These are phyloP conservation scores for Stenchaetothrips biformis DNA, from an alignment of 2,888 invertebrate species.

Conservation along the genomic window DNA sequence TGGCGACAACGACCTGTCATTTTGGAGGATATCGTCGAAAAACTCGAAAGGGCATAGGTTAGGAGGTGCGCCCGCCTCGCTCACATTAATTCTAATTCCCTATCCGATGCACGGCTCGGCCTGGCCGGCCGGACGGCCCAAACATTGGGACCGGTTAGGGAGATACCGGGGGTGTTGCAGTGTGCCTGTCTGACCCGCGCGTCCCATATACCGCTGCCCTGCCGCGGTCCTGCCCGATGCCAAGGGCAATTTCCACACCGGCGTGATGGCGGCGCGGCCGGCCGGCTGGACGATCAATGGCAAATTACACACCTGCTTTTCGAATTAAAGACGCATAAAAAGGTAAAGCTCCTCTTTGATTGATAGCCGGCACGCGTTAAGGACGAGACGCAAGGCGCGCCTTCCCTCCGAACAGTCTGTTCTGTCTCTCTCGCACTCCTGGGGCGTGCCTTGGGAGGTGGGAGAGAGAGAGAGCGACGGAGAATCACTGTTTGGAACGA, in stretches of 20 bases:
- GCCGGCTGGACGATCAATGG: not conserved
- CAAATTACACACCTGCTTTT: not conserved
- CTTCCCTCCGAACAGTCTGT: not conserved
- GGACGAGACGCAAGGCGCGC: not conserved
- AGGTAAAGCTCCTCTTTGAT: not conserved
- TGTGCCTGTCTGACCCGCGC: not conserved
- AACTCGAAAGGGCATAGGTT: no score
- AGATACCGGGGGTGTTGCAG: no score
- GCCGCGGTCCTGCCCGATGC: not conserved
- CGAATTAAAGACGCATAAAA: conserved; percentile 12
- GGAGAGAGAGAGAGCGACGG: no score
- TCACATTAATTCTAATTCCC: not conserved
- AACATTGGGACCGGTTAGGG: not conserved
- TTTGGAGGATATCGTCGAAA: no score
- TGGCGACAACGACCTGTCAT: no score
- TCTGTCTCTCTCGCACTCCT: no score
- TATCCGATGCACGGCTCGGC: not conserved
- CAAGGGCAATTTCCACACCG: conserved; percentile 14
- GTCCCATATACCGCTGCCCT: not conserved
- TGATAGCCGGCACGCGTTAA: not conserved
- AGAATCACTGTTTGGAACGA: no score
- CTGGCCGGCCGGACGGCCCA: not conserved
- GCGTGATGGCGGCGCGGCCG: not conserved
- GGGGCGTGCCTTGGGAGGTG: no score
- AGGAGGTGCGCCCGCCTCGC: not conserved